A percentile compares a stretch with the other conserved stretches of the same genome.
Evolutionary conservation across 2,797 vertebrate species (phyloP).

Genomic region (Florisuga fusca): DNA sequence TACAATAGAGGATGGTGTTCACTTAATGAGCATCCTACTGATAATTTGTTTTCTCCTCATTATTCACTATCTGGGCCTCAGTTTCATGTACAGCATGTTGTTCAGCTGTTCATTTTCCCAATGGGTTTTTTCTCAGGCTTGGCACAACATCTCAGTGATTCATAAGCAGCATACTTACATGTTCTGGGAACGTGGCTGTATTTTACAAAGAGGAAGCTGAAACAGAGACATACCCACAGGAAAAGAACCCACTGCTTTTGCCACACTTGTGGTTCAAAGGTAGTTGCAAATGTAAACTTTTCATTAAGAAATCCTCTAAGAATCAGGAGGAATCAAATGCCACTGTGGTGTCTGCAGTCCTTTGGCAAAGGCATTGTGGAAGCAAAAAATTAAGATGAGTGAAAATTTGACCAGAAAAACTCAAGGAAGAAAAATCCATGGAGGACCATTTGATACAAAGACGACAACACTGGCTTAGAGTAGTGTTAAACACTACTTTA

Average conservation of each 20-base stretch:
- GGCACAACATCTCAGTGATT: constrained; percentile 22
- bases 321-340: not conserved
- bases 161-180: not conserved
- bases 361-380: not conserved
- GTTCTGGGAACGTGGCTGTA: not conserved
- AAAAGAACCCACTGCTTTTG: not conserved
- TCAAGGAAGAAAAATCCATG: not conserved
- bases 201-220: constrained; percentile 24
- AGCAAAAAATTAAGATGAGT: not conserved
- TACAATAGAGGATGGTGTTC: constrained; percentile 28
- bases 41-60: constrained; percentile 62
- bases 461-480: not conserved
- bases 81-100: constrained; percentile 40
- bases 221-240: not conserved
- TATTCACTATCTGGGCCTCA: constrained; percentile 37
- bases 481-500: not conserved
- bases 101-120: constrained; percentile 42
- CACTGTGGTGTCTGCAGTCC: not conserved
- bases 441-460: not conserved
- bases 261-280: not conserved
- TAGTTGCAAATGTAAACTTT: not conserved
- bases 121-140: constrained; percentile 6
- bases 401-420: not conserved
- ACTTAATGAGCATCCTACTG: constrained; percentile 58
- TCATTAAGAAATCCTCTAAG: not conserved